Evolutionary conservation across 2,113 vertebrate species (phyloP).

Genomic region (Sinocyclocheilus anophthalmus): DNA sequence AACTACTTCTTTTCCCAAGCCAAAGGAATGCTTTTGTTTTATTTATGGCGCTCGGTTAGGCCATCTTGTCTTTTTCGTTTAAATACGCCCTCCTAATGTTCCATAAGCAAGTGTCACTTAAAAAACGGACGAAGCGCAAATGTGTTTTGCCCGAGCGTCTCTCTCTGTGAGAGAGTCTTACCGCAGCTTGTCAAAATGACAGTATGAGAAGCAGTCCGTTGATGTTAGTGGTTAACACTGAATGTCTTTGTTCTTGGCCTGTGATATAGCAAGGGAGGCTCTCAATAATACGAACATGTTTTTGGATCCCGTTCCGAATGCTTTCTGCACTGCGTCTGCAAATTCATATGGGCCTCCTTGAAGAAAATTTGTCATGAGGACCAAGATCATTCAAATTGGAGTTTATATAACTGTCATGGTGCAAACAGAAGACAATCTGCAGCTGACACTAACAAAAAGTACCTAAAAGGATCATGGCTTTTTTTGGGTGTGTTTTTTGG

Average conservation of each 20-base stretch:
- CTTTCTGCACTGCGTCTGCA: constrained; percentile 18
- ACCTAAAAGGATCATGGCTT: background rate
- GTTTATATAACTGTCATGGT: constrained; percentile 20
- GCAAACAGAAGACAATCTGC: background rate
- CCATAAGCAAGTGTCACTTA: constrained; percentile 40
- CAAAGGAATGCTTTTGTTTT: constrained; percentile 38
- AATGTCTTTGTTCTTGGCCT: constrained; percentile 40
- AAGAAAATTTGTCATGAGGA: background rate
- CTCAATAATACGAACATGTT: constrained; percentile 36
- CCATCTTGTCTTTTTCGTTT: constrained; percentile 14
- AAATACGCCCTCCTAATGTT: constrained; percentile 14
- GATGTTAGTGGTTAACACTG: constrained; percentile 3
- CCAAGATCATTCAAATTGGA: constrained; percentile 2
- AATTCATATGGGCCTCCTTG: constrained; percentile 28
- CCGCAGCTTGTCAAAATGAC: constrained; percentile 30
- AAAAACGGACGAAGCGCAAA: background rate
- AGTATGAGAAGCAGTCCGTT: constrained; percentile 6
- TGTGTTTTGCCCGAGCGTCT: background rate
- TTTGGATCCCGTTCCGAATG: background rate
- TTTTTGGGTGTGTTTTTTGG: background rate
- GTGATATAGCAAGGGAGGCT: constrained; percentile 3
- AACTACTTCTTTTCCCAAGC: constrained; percentile 28
- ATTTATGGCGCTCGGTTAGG: constrained; percentile 15
- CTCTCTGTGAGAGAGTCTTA: background rate
- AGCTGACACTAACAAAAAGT: background rate